Evolutionary conservation across 2,888 invertebrate species (phyloP).

Genomic region (Leptothorax acervorum): DNA sequence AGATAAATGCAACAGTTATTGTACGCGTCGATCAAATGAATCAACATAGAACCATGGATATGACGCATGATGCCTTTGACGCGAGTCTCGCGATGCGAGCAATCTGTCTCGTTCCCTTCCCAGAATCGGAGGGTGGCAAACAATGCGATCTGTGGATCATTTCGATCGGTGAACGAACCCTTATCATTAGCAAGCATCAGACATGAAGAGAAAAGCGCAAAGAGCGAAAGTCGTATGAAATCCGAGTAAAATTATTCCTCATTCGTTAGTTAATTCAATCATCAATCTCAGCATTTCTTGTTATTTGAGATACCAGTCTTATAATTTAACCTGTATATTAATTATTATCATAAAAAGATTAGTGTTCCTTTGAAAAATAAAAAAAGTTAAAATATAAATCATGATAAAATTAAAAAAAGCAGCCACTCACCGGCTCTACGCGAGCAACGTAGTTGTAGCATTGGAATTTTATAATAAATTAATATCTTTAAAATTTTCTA

Average conservation of each 20-base stretch:
- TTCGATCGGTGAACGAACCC: slow-evolving; percentile 40
- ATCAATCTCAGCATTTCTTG: background rate
- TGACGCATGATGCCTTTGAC: slow-evolving; percentile 40
- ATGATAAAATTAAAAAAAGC: background rate
- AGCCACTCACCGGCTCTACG: background rate
- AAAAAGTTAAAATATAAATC: background rate
- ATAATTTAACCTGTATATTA: background rate
- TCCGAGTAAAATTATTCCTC: background rate
- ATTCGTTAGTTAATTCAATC: background rate
- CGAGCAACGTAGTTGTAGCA: background rate
- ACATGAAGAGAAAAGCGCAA: background rate
- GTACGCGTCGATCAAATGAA: slow-evolving; percentile 45
- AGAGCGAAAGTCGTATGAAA: background rate
- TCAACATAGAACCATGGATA: slow-evolving; percentile 48
- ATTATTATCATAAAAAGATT: background rate
- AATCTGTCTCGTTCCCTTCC: slow-evolving; percentile 34
- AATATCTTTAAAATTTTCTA: background rate
- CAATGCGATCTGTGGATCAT: slow-evolving; percentile 39
- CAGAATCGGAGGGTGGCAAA: slow-evolving; percentile 34
- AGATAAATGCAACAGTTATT: slow-evolving; percentile 44
- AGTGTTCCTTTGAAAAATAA: background rate
- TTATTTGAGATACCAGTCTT: background rate
- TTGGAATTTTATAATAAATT: background rate
- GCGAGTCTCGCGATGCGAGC: slow-evolving; percentile 27
- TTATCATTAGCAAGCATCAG: background rate